Evolutionary conservation across 2,113 vertebrate species (phyloP), one percentile per base, ranked within the genome.

Genomic region (Dromaius novaehollandiae): DNA sequence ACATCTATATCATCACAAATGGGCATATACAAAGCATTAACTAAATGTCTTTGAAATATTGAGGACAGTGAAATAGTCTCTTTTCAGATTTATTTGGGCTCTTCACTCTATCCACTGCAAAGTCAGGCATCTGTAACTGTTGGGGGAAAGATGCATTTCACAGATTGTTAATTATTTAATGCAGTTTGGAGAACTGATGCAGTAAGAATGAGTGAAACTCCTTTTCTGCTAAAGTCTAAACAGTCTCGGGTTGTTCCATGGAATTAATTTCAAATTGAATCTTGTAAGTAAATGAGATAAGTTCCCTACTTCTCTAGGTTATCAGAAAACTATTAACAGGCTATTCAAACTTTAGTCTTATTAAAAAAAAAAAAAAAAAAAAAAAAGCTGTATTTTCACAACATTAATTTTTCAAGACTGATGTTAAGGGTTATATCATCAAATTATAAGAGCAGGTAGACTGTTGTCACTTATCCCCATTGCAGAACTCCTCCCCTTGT

Each of bases 251-350:
- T 73, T 93, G 69, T 93, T 97, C 93, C 1, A 0, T 89, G 24
- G 86, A 93, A 96, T 96, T 96, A 86, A 97, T 97, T 98, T 93
- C 60, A 96, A 78, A 91, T 95, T 96, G 89, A 86, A 92, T 93
- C 82, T 97, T 93, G 76, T 80, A 97, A 97, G 88, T 89, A 91
- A 97, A 96, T 96, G 77, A 95, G 86, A 88, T 92, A 95, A 91
- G 46, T 96, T 95, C 30, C 9, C 17, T 56, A n/a, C 46, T 94
- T 95, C 76, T 95, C 61, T 51, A 93, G 50, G 64, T 93, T 93
- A 95, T 96, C 74, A 94, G 58, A 91, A 96, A 97, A 75, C 61
- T 90, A 82, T 90, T 96, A 80, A 91, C 76, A 60, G 73, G 53
- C 83, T 86, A 78, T 32, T 97, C 68, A 96, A 96, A 95, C 46